Base-by-base conservation (phyloP, 2,113 vertebrate species). In the Lycocorax pyrrhopterus region DNA sequence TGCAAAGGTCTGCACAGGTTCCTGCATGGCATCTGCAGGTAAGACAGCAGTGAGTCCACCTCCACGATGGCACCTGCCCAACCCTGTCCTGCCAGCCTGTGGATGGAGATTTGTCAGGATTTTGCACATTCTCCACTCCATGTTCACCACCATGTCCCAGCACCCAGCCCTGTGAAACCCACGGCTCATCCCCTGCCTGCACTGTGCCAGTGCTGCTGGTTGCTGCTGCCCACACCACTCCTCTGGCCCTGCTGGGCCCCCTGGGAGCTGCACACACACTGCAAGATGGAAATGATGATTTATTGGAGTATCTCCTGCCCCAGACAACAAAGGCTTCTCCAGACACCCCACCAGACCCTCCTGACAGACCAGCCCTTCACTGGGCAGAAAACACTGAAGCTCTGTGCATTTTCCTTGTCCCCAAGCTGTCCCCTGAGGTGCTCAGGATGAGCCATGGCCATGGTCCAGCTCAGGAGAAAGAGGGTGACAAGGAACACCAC, bases 181-280 rank as follows among this genome's bases (percentile, higher is more conserved):
- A 22, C 0, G 0, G 37, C 56, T 44, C 71, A 80, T 11, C 11
- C 23, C 25, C 22, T 59, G 37, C 29, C 82, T 37, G 12, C 23
- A 16, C 19, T 7, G 25, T 4, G 1, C 29, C 68, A 62, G 0
- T 14, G 9, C 69, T 86, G 32, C 51, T 56, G 39, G 27, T 33
- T 75, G 64, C 51, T 68, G 66, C 67, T 69, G 46, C 83, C 51
- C 52, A 68, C 16, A 12, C 18, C n/a, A 12, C 27, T 49, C 51
- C 41, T 33, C 53, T 30, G 62, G 27, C 62, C 49, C 35, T 49
- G 69, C 51, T 39, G 85, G 68, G 35, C 33, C 56, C 44, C n/a
- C 30, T 1, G 0, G 21, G 23, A 85, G 37, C 77, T 59, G 39
- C 60, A 83, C 17, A 58, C 29, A 35, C 12, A 7, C 22, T 12